phyloP scores from a whole-genome alignment of 2,797 vertebrate species.

The Ispidina lecontei region DNA sequence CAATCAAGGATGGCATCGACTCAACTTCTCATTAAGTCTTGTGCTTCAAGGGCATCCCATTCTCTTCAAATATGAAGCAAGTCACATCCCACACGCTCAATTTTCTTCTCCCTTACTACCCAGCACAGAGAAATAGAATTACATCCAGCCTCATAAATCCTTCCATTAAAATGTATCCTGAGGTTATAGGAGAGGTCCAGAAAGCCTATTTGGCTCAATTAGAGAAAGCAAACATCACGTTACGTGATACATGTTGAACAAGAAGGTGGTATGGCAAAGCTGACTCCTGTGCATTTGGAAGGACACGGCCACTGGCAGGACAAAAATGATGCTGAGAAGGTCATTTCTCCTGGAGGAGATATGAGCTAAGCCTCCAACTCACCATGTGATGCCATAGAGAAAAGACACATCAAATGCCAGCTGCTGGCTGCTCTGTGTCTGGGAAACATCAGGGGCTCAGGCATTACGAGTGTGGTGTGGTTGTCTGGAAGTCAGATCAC shows the following conservation, averaged over 20 bases:
- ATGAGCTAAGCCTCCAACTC: not conserved
- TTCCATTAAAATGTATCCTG: constrained; percentile 41
- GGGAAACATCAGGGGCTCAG: not conserved
- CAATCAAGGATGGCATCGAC: not conserved
- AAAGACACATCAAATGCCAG: not conserved
- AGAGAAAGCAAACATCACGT: not conserved
- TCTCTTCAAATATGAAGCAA: not conserved
- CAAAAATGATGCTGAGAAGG: not conserved
- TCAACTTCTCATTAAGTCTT: not conserved
- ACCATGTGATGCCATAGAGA: accelerated
- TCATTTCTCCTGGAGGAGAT: not conserved
- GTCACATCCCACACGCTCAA: not conserved
- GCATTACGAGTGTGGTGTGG: accelerated
- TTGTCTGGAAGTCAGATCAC: not conserved
- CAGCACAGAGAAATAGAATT: constrained; percentile 46
- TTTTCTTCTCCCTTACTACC: not conserved
- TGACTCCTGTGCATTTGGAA: not conserved
- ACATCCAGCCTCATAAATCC: not conserved
- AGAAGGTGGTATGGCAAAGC: not conserved
- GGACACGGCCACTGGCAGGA: not conserved
- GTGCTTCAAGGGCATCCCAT: not conserved
- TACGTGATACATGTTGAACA: accelerated
- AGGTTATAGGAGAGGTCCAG: not conserved
- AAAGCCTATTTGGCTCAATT: not conserved
- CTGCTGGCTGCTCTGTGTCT: not conserved